A percentile compares a stretch with the other conserved stretches of the same genome.
phyloP scores from a whole-genome alignment of 2,113 vertebrate genomes.

The Sakesphorus luctuosus region DNA sequence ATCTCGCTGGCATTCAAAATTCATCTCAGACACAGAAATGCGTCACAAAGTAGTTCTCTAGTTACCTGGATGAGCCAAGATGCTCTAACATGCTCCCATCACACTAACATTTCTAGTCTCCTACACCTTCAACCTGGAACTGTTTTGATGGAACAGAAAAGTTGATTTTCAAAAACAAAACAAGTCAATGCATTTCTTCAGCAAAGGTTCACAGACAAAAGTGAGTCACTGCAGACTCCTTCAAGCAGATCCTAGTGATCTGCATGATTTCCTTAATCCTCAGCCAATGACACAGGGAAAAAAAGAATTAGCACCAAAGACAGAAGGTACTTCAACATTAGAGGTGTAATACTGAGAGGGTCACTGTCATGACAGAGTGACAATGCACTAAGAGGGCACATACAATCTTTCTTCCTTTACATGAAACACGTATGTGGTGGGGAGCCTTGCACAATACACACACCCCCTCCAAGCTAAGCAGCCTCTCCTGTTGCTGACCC shows the following conservation, averaged over 20 bases:
- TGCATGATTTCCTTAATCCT: conserved; percentile 2
- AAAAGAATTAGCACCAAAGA: neutral
- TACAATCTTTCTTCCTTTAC: neutral
- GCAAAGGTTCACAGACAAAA: neutral
- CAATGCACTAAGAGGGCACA: neutral
- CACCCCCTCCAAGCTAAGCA: neutral
- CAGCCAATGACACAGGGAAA: neutral
- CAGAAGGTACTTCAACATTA: neutral
- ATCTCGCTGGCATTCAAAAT: conserved; percentile 38
- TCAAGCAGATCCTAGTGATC: neutral
- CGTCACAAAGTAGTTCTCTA: neutral
- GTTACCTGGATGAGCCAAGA: neutral
- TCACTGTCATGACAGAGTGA: neutral
- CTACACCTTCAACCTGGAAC: neutral
- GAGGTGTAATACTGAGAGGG: neutral
- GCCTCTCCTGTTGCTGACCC: neutral
- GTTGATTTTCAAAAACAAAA: conserved; percentile 1
- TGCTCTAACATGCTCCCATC: neutral
- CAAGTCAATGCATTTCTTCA: neutral
- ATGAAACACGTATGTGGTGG: fast-evolving
- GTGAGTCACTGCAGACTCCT: neutral
- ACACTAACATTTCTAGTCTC: neutral
- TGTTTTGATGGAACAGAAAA: conserved; percentile 25
- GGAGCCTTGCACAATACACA: neutral
- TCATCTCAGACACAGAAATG: conserved; percentile 13